Percentiles rank a stretch among this genome's conserved stretches.
phyloP scores from a whole-genome alignment of 2,113 vertebrate species.

The Ammodytes marinus region DNA sequence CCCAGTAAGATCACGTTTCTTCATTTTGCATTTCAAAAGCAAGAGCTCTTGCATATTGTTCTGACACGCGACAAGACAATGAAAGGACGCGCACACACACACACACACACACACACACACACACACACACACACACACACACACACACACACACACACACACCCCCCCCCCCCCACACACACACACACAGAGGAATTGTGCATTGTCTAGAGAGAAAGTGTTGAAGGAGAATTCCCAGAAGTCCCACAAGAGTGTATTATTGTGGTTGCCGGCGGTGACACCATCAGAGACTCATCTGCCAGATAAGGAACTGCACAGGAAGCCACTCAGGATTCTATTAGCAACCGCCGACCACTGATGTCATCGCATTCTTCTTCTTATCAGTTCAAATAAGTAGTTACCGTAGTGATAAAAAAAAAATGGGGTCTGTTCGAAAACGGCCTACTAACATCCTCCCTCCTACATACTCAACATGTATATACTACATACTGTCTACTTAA shows the following conservation, averaged over 20 bases:
- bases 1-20: no score
- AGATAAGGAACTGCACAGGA: neutral
- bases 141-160: no score
- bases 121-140: no score
- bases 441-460: no score
- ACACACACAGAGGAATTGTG: neutral
- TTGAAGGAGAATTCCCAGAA: slow-evolving; percentile 7
- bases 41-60: neutral
- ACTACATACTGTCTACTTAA: no score
- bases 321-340: neutral
- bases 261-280: slow-evolving; percentile 22
- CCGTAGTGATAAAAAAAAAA: no score
- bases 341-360: neutral
- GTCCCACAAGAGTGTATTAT: slow-evolving; percentile 30
- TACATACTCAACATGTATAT: no score
- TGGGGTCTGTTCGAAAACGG: no score
- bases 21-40: no score
- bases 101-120: no score
- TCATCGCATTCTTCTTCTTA: neutral
- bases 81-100: neutral
- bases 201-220: neutral
- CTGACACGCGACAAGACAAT: neutral
- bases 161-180: no score
- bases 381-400: neutral
- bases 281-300: neutral